Conservation (phyloP, 1,140 invertebrate genomes). For the Tetragonula clypearis region DNA sequence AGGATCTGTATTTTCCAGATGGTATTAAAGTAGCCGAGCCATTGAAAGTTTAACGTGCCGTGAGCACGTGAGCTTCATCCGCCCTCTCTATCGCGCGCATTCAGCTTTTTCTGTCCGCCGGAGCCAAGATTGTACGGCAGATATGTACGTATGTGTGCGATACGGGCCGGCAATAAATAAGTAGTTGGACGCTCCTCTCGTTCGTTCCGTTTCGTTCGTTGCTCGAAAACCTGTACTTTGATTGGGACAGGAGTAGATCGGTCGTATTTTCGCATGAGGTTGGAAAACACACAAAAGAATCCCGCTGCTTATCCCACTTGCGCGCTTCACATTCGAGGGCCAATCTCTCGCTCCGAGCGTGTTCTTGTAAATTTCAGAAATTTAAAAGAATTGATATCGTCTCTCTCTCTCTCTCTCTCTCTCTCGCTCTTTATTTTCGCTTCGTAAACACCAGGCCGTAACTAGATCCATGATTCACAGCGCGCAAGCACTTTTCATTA, state of each 20-base stretch:
- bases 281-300: too few relatives aligned
- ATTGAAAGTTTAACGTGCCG: constrained; percentile 71
- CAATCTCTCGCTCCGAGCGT: not conserved
- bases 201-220: too few relatives aligned
- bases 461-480: not conserved
- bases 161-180: constrained; percentile 67
- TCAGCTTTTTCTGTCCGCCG: constrained; percentile 61
- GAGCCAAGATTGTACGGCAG: constrained; percentile 60
- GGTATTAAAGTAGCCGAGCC: constrained; percentile 65
- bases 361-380: not conserved
- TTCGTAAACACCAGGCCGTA: not conserved
- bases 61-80: constrained; percentile 60
- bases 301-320: too few relatives aligned
- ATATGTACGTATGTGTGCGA: constrained; percentile 65
- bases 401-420: not conserved
- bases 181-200: not conserved
- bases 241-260: too few relatives aligned
- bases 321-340: not conserved
- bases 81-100: constrained; percentile 54
- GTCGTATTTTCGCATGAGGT: too few relatives aligned
- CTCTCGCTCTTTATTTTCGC: too few relatives aligned
- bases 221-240: too few relatives aligned
- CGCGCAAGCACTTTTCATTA: constrained; percentile 2
- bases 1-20: constrained; percentile 54
- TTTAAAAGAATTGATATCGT: not conserved